A percentile compares a stretch with the other conserved stretches of the same genome.
Evolutionary conservation across 2,888 invertebrate species (phyloP).

Genomic region (Tridacna gigas): DNA sequence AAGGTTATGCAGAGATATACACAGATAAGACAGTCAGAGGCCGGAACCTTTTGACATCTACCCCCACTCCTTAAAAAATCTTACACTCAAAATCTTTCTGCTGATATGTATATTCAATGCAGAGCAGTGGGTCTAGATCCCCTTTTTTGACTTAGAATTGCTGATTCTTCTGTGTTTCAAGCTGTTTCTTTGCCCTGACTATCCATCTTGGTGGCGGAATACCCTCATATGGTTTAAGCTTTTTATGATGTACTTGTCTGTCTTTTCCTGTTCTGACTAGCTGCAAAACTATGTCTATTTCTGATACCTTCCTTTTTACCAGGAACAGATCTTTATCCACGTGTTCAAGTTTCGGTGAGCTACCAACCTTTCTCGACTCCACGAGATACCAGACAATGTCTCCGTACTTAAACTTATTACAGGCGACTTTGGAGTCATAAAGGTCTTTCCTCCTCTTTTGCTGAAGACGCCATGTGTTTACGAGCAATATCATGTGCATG

Average conservation of each 20-base stretch:
- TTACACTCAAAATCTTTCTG: no score
- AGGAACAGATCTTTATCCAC: conserved; percentile 16
- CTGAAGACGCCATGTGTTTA: conserved; percentile 3
- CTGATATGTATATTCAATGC: no score
- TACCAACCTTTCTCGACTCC: neutral
- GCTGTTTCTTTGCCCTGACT: neutral
- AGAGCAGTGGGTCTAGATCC: no score
- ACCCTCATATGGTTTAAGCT: conserved; percentile 33
- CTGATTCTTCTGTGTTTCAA: no score
- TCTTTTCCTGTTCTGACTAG: neutral
- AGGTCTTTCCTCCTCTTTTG: conserved; percentile 27
- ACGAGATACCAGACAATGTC: conserved; percentile 10
- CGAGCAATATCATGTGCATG: conserved; percentile 38
- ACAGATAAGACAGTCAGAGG: no score
- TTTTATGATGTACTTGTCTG: conserved; percentile 37
- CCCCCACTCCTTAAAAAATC: no score
- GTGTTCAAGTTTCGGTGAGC: conserved; percentile 11
- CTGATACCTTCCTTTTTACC: conserved; percentile 15
- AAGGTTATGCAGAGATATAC: no score
- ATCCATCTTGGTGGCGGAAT: neutral
- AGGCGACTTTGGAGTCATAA: conserved; percentile 30
- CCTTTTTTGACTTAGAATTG: no score
- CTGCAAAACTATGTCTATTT: conserved; percentile 28
- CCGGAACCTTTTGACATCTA: no score
- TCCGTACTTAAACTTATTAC: neutral